Evolutionary conservation across 2,113 vertebrate genomes (phyloP).

Genomic region (Heptranchias perlo): DNA sequence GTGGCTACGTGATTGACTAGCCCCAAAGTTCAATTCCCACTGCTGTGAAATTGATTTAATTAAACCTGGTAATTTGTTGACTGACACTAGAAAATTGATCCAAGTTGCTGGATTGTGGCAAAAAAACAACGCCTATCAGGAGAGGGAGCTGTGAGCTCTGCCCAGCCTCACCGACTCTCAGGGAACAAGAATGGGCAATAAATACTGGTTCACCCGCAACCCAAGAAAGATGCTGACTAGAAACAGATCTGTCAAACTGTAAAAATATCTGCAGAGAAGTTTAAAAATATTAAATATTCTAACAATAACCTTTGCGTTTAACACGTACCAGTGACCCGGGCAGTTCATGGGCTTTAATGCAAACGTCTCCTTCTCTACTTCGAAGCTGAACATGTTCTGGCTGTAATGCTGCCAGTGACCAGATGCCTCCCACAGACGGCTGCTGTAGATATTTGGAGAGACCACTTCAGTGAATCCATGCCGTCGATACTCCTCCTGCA

Average conservation of each 20-base stretch:
- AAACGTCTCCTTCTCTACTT: constrained; percentile 80
- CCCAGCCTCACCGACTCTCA: not conserved
- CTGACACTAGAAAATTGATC: not conserved
- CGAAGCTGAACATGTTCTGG: constrained; percentile 88
- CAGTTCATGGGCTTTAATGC: constrained; percentile 97
- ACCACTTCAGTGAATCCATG: constrained; percentile 82
- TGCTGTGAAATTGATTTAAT: no score
- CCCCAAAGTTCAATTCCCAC: no score
- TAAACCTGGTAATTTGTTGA: no score
- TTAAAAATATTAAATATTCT: not conserved
- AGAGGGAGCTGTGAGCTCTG: not conserved
- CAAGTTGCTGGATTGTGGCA: not conserved
- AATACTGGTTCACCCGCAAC: not conserved
- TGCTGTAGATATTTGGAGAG: constrained; percentile 85
- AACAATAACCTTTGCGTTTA: not conserved
- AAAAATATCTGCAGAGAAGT: not conserved
- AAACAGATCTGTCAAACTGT: not conserved
- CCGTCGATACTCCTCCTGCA: constrained; percentile 75
- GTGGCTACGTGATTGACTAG: no score
- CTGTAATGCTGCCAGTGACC: constrained; percentile 93
- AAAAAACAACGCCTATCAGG: not conserved
- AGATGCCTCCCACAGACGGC: constrained; percentile 84
- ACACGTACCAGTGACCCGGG: constrained; percentile 83
- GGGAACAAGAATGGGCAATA: not conserved
- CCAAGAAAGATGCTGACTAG: not conserved